Evolutionary conservation across 2,797 vertebrate genomes (phyloP).

Genomic region (Oryzias dopingdopingensis): DNA sequence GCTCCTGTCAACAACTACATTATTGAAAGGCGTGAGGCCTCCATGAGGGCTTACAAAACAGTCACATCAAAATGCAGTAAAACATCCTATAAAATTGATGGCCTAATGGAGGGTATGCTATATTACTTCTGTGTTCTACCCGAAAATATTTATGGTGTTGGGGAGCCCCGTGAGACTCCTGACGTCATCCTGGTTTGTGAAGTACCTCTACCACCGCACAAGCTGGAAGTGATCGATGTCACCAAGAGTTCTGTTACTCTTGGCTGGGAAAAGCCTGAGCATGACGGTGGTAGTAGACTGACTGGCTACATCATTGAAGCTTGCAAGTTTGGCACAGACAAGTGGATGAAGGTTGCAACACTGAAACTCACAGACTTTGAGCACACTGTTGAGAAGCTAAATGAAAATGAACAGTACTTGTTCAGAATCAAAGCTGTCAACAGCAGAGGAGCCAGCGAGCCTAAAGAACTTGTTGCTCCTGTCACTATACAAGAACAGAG

Average conservation of each 20-base stretch:
- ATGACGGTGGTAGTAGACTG: constrained; percentile 95
- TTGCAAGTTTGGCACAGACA: constrained; percentile 92
- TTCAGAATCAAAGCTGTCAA: constrained; percentile 94
- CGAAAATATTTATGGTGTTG: constrained; percentile 97
- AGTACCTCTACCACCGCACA: constrained; percentile 88
- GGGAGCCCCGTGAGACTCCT: constrained; percentile 89
- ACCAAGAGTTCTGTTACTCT: constrained; percentile 91
- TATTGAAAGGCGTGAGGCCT: constrained; percentile 94
- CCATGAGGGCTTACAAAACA: constrained; percentile 98
- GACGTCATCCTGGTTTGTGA: constrained; percentile 93
- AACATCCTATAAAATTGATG: constrained; percentile 89
- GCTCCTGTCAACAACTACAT: constrained; percentile 96
- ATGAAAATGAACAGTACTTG: constrained; percentile 94
- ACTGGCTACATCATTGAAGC: constrained; percentile 93
- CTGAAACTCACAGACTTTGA: constrained; percentile 89
- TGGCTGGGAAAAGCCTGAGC: constrained; percentile 95
- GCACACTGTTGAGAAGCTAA: constrained; percentile 91
- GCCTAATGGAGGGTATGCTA: constrained; percentile 90
- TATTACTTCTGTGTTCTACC: constrained; percentile 98
- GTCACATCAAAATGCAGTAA: constrained; percentile 95
- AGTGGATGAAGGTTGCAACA: constrained; percentile 96
- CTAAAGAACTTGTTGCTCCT: constrained; percentile 90
- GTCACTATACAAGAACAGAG: constrained; percentile 92
- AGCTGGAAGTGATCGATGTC: constrained; percentile 90
- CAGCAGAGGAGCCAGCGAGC: constrained; percentile 89